Base-by-base conservation (phyloP, 2,797 vertebrate genomes). In the Notoglanidium macrostoma region DNA sequence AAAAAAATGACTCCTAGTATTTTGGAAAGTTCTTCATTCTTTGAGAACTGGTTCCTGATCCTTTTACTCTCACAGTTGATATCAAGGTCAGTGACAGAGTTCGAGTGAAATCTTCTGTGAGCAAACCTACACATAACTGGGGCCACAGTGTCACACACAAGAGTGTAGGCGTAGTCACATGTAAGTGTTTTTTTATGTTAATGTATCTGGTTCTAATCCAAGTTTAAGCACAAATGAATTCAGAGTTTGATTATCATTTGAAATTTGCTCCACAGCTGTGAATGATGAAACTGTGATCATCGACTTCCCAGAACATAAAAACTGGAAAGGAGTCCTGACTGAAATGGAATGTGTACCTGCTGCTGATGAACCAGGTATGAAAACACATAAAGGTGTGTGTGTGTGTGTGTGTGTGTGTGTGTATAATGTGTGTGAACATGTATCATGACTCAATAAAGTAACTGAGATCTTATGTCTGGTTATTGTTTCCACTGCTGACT, bases 81-180 rank as follows among this genome's bases (percentile, higher is more conserved):
- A 86, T 89, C 70, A 63, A n/a, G 70, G 54, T 86, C 51, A 84
- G 87, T 11, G 87, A 89, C 67, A 74, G n/a, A 32, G 89, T 86
- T 67, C 81, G 84, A 0, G 89, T 88, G 74, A 89, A 89, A 29
- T 26, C 87, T 1, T 74, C 84, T 54, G 89, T 89, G 65, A n/a
- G 55, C 17, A 68, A 59, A 44, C 87, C 87, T 49, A 82, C 8
- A 63, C 70, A 46, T 46, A 88, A 90, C 87, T 88, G 87, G 89
- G 89, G 84, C 76, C 67, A 54, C 54, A 79, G 10, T 15, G 81
- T 89, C 21, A 76, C 87, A 74, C n/a, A 76, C 40, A 59, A 0
- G 15, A 88, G 87, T 21, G 46, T 88, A 23, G 89, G 89, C 23
- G 74, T 84, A 23, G 85, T 89, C 44, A 86, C 61, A 84, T 73